Base-by-base conservation (phyloP, 2,888 invertebrate species). In the Drosophila meridiana region DNA sequence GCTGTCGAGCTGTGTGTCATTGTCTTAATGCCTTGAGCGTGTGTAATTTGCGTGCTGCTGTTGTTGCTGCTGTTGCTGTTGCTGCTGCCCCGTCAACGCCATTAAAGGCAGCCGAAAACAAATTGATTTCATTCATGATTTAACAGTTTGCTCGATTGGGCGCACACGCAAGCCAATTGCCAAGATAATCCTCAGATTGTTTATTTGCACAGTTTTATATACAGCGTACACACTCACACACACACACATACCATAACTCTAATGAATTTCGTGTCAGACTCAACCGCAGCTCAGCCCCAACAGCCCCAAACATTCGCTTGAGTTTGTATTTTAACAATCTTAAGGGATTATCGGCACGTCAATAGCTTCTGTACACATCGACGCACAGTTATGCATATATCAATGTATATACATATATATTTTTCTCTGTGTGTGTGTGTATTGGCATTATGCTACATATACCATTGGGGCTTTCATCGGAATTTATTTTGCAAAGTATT, bases 71-170 rank as follows among this genome's bases (percentile, higher is more conserved):
- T 38, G 26, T 38, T 38, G 57, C 7, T 45, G 42, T 28, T 71
- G 53, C 30, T 47, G 55, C 34, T 47, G 43, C 8, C 9, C 64
- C 52, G 67, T 80, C 76, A 70, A 64, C 71, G 67, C 58, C 64
- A 80, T 78, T 78, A 76, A 57, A 63, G 67, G 26, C 48, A 56
- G 57, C 70, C 48, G 36, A 68, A 80, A 83, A 69, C 76, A 88
- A 83, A 83, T 88, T 88, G 83, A 83, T 86, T 89, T 81, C 78
- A 81, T 87, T 87, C 75, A 87, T 87, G 73, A 87, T 80, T 83
- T 80, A 88, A 85, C 88, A 72, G 79, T 76, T 68, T 75, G 73
- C 70, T 67, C 59, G 78, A 81, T 73, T 79, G 75, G 64, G 50
- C 70, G 50, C 71, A 66, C 83, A 89, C 89, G 83, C 83, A 78